Conservation (phyloP, 1,140 invertebrate genomes). For the Papilio machaon region DNA sequence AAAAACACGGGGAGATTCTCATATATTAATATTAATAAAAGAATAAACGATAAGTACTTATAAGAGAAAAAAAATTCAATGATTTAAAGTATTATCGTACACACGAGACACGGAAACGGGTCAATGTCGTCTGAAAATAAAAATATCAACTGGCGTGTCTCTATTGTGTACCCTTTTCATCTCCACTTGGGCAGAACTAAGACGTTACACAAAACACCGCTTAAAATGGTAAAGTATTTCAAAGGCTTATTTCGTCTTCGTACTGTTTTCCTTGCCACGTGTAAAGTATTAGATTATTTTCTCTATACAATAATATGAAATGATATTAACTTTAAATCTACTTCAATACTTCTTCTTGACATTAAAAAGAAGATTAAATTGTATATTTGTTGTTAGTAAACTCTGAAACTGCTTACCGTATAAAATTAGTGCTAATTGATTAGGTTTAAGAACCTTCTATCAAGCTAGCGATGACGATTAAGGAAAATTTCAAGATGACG, state of each 20-base stretch:
- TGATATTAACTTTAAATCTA: neutral
- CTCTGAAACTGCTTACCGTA: no score
- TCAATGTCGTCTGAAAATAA: slow-evolving; percentile 52
- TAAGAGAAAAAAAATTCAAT: neutral
- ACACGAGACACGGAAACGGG: slow-evolving; percentile 40
- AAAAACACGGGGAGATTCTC: no score
- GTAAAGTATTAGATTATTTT: slow-evolving; percentile 27
- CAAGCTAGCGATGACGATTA: no score
- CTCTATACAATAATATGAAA: neutral
- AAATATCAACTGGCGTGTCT: slow-evolving; percentile 46
- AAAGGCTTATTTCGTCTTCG: slow-evolving; percentile 41
- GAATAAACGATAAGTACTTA: neutral
- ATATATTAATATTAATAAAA: no score
- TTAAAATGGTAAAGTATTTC: slow-evolving; percentile 41
- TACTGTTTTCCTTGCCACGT: slow-evolving; percentile 29
- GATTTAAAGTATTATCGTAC: neutral
- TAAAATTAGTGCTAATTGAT: no score
- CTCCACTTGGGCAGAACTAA: slow-evolving; percentile 48
- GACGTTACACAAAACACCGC: slow-evolving; percentile 44
- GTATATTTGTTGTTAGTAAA: neutral
- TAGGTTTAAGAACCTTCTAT: no score
- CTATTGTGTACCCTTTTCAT: slow-evolving; percentile 52
- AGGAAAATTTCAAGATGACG: neutral
- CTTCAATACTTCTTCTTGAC: neutral
- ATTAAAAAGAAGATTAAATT: neutral